These are phyloP conservation scores for Aquatica leii DNA, from an alignment of 2,888 invertebrate species.

Conservation along the genomic window DNA sequence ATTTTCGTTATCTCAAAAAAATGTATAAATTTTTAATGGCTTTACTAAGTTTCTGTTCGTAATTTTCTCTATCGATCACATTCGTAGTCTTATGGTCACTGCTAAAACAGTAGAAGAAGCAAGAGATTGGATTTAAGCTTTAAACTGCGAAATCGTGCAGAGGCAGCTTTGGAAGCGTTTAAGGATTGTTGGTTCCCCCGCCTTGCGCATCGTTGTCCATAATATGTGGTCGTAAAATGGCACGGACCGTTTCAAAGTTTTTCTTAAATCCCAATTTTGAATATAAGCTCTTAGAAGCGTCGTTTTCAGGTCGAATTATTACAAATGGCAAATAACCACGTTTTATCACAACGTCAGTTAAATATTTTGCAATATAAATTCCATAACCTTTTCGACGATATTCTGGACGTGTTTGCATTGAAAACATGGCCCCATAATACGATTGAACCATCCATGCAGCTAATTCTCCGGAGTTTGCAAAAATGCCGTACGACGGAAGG, in stretches of 20 bases:
- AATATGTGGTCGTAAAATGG: constrained; percentile 72
- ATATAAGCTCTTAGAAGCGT: constrained; percentile 84
- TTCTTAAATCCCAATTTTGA: constrained; percentile 83
- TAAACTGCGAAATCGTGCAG: constrained; percentile 31
- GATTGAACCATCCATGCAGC: constrained; percentile 94
- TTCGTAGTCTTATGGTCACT: constrained; percentile 31
- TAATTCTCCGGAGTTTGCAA: constrained; percentile 73
- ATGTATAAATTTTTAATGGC: constrained; percentile 13
- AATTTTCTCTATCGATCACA: constrained; percentile 20
- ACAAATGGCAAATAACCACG: constrained; percentile 82
- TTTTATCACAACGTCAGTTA: constrained; percentile 60
- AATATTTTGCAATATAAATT: constrained; percentile 73
- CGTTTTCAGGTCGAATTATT: constrained; percentile 86
- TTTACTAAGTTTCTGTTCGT: constrained; percentile 18
- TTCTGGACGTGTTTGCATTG: constrained; percentile 80
- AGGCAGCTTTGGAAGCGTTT: constrained; percentile 32
- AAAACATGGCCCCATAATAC: constrained; percentile 91
- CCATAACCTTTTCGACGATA: constrained; percentile 67
- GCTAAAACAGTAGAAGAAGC: constrained; percentile 32
- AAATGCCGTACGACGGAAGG: constrained; percentile 83
- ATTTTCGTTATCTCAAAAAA: neutral
- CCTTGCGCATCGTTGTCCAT: constrained; percentile 53
- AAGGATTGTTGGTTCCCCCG: constrained; percentile 45
- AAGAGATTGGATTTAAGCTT: constrained; percentile 34
- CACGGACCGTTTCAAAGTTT: constrained; percentile 81